Percentiles rank a stretch among this genome's conserved stretches.
Evolutionary conservation across 2,888 invertebrate genomes (phyloP).

Genomic region (Archips crataeganus): DNA sequence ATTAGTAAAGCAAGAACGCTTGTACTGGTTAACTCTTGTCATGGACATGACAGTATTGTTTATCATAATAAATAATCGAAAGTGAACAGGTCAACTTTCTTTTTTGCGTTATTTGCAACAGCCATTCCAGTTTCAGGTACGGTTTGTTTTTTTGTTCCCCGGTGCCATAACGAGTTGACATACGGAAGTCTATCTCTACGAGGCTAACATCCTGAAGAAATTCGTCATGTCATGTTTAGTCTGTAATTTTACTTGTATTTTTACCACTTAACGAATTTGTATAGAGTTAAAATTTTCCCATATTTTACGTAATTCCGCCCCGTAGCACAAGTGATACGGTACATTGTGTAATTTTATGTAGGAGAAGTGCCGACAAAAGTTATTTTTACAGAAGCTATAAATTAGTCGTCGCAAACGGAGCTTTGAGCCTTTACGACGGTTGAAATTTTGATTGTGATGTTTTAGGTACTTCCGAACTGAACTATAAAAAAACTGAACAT

Average conservation of each 20-base stretch:
- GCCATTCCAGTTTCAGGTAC: background rate
- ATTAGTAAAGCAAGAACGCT: background rate
- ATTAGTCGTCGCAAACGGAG: background rate
- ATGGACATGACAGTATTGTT: background rate
- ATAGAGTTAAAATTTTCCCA: background rate
- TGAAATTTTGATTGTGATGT: background rate
- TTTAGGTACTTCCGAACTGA: background rate
- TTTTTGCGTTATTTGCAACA: background rate
- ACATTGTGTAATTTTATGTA: background rate
- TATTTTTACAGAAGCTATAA: background rate
- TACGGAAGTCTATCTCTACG: background rate
- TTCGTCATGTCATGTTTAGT: background rate
- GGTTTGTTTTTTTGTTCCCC: background rate
- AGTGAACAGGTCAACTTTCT: background rate
- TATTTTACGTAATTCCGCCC: background rate
- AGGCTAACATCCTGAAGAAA: background rate
- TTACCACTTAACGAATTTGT: background rate
- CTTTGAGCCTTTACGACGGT: background rate
- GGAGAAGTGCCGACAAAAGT: background rate
- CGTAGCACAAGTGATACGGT: background rate
- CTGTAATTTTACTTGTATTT: no score
- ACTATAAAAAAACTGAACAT: background rate
- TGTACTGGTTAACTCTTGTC: background rate
- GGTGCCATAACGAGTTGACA: background rate
- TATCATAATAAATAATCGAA: conserved; percentile 1